These are phyloP conservation scores for Oconnorella tubifera DNA, from an alignment of 2,888 invertebrate species.

Conservation along the genomic window DNA sequence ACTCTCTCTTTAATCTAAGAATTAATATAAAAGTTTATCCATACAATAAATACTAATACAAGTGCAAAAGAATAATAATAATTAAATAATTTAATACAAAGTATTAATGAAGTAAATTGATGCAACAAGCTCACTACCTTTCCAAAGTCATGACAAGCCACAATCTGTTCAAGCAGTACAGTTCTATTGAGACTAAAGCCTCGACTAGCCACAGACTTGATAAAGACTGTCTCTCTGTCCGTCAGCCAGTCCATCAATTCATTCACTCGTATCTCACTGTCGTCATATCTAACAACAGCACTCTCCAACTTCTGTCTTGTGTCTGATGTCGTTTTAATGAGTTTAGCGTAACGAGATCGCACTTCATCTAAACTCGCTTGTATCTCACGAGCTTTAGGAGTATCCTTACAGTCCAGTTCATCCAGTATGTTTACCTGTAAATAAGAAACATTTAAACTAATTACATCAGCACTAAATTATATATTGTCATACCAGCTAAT, in stretches of 20 bases:
- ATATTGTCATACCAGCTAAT: too few species aligned
- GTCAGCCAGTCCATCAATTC: neutral
- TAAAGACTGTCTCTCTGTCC: neutral
- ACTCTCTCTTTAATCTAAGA: too few species aligned
- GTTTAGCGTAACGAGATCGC: neutral
- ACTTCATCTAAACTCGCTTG: neutral
- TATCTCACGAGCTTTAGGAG: constrained; percentile 3
- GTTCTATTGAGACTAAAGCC: neutral
- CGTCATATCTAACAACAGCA: neutral
- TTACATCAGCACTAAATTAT: too few species aligned
- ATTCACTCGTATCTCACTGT: neutral
- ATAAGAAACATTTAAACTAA: too few species aligned
- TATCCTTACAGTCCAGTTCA: constrained; percentile 3
- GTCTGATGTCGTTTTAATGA: neutral
- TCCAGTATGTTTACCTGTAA: neutral
- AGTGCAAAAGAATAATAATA: too few species aligned
- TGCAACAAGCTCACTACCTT: too few species aligned
- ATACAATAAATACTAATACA: too few species aligned
- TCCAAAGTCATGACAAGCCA: neutral
- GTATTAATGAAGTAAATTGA: too few species aligned
- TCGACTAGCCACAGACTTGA: neutral
- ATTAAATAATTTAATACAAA: too few species aligned
- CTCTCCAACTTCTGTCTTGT: neutral
- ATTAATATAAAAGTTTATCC: too few species aligned
- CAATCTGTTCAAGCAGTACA: neutral